Base-by-base conservation (phyloP, 2,797 vertebrate species). In the Gallinago nigripennis region DNA sequence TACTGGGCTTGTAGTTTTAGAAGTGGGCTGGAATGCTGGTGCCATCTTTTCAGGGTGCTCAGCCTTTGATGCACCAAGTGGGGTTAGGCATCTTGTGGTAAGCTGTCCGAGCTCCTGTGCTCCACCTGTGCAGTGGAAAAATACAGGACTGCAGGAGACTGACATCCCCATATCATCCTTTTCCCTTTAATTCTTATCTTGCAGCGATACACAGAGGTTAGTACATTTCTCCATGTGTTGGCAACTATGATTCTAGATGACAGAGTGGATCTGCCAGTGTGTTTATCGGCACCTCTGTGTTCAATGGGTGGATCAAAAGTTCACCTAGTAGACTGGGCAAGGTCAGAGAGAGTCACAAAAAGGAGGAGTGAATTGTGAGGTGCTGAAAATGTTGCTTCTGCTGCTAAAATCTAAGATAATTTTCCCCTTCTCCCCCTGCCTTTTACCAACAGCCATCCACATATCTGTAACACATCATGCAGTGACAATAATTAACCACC, bases 391-490 rank as follows among this genome's bases (percentile, higher is more conserved):
- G 2, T 68, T 82, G 35, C 20, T 76, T 70, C 39, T 79, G 56
- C 33, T 79, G 51, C 14, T 39, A 86, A 86, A 79, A 72, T 54
- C 11, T 39, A 51, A 56, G n/a, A 54, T 19, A 88, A 57, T 61
- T 28, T 86, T 24, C 33, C 6, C 3, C 41, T 85, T 68, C 10
- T 81, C 7, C 37, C 31, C 8, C 16, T 7, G 7, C 14, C 46
- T 84, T 76, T 72, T 72, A 48, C 25, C 46, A 58, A 24, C 5
- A 76, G 24, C 54, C 83, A 31, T 39, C 16, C 28, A 41, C 25
- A 8, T 31, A 53, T 14, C 33, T 0, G 0, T 71, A 77, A 76
- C 17, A 20, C 5, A 23, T 23, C 21, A 20, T 25, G n/a, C 17
- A 73, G 46, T 77, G 4, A 6, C 18, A 70, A 24, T 60, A 33